Conservation (phyloP, 2,113 vertebrate genomes). For the Anoura caudifer region DNA sequence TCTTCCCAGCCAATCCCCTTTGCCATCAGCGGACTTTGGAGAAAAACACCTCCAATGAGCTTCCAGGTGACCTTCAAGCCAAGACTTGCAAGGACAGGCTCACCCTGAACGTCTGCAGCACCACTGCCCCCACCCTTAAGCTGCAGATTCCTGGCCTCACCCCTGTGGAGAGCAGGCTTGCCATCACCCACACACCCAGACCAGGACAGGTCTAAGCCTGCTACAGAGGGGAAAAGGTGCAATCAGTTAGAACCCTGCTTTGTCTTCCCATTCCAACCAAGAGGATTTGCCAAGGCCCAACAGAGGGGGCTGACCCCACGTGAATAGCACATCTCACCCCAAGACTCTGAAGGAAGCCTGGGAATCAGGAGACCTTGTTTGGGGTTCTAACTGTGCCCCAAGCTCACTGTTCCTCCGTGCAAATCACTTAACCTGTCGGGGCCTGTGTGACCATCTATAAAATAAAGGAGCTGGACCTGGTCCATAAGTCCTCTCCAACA, state of each 20-base stretch:
- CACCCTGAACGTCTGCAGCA: background rate
- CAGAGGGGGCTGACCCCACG: background rate
- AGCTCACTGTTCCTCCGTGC: background rate
- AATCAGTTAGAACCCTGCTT: background rate
- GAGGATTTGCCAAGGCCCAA: background rate
- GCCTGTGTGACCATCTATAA: background rate
- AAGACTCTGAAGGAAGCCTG: background rate
- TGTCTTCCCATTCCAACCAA: background rate
- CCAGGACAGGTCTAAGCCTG: conserved; percentile 18
- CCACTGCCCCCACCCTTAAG: background rate
- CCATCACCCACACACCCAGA: background rate
- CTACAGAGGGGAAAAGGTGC: background rate
- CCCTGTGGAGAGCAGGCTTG: background rate
- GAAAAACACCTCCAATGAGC: background rate
- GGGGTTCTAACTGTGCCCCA: background rate
- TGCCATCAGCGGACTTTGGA: background rate
- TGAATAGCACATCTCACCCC: background rate
- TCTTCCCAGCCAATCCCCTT: background rate
- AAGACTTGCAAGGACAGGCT: background rate
- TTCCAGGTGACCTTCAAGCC: background rate
- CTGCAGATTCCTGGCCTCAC: background rate
- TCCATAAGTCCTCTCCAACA: background rate
- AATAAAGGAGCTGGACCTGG: background rate
- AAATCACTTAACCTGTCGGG: background rate
- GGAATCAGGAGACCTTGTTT: background rate